phyloP scores from a whole-genome alignment of 2,113 vertebrate genomes.

The Saguinus imperator region DNA sequence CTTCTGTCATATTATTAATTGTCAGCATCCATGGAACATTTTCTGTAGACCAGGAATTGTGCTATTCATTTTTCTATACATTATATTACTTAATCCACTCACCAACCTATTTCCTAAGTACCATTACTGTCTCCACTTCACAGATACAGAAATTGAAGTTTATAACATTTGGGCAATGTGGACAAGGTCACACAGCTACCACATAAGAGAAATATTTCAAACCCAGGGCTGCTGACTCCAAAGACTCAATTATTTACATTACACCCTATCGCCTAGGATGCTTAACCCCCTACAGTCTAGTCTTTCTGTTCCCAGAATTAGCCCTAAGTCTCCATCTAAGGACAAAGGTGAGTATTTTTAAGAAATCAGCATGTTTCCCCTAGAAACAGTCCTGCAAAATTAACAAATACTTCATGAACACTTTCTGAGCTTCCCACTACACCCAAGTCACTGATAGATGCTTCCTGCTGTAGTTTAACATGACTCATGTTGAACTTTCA shows the following conservation, averaged over 20 bases:
- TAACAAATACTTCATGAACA: neutral
- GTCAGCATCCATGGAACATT: neutral
- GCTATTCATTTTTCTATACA: neutral
- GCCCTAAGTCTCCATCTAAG: neutral
- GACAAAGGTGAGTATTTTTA: neutral
- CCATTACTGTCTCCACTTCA: neutral
- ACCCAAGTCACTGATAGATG: neutral
- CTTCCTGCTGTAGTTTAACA: neutral
- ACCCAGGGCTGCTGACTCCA: neutral
- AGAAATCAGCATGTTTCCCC: neutral
- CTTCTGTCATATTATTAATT: neutral
- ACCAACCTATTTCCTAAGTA: neutral
- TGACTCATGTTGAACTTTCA: neutral
- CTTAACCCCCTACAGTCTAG: neutral
- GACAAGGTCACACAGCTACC: neutral
- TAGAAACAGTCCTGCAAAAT: neutral
- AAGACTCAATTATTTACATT: neutral
- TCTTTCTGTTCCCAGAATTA: neutral
- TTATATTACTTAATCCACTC: neutral
- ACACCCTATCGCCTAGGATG: accelerated
- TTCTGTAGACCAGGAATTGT: neutral
- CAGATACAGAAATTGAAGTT: neutral
- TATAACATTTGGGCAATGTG: neutral
- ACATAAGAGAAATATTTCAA: neutral
- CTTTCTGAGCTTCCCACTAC: neutral